Evolutionary conservation across 2,888 invertebrate genomes (phyloP), one percentile per base, ranked within the genome.

Genomic region (Quadroppia sp.): DNA sequence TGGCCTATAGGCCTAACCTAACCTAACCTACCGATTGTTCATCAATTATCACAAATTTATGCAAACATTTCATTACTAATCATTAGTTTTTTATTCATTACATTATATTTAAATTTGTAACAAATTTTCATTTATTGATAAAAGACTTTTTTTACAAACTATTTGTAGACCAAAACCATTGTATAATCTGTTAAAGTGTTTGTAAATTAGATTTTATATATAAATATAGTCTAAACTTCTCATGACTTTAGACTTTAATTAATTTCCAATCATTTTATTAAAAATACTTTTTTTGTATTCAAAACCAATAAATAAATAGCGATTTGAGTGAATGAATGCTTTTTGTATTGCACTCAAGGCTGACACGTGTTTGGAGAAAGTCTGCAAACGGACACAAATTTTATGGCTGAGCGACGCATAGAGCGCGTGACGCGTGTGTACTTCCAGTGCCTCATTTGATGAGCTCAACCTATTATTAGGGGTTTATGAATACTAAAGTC

Each of bases 361-460:
- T 2, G 69, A 69, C 69, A 69, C 69, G 69, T 69, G 69, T 42
- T 42, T 45, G 45, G 7, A 17, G 28, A 25, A 42, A 69, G 69
- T 25, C 25, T 25, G 45, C 36, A 23, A 23, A 69, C 25, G 6
- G 45, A 28, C 69, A 25, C 20, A 42, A 42, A 69, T 69, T 69
- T 45, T 17, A 69, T 45, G 69, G 23, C 20, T 69, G 42, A 69
- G 40, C 40, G 69, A 69, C 23, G 69, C 17, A 23, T 20, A 25
- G 40, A 40, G 69, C 69, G 40, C 45, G 69, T 69, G 25, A 25
- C 69, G 45, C 69, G 69, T 69, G 36, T 64, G 20, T 25, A 28
- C 56, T 28, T 56, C 56, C 28, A 13, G 28, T 56, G 40, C 40
- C 17, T 45, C 25, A 25, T 20, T 36, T 42, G 45, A 23, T 69